phyloP scores from a whole-genome alignment of 2,888 invertebrate genomes.

The Drosophila peninsularis region DNA sequence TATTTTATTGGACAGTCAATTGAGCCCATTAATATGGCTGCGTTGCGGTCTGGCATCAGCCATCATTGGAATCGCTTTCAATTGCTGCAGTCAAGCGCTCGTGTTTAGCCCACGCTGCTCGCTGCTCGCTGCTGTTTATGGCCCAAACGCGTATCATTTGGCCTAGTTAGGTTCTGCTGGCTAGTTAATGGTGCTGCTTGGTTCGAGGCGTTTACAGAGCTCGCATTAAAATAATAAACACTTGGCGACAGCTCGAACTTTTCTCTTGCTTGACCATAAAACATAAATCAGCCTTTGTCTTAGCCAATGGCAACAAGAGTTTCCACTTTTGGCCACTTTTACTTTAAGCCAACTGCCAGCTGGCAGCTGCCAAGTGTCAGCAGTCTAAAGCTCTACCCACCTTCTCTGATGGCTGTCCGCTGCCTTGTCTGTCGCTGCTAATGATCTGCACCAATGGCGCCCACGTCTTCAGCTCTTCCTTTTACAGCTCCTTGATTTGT shows the following conservation, averaged over 20 bases:
- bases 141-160: constrained; percentile 38
- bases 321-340: constrained; percentile 18
- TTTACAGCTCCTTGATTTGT: constrained; percentile 8
- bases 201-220: constrained; percentile 37
- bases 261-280: constrained; percentile 49
- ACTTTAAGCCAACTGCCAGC: constrained; percentile 9
- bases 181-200: constrained; percentile 26
- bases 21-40: constrained; percentile 53
- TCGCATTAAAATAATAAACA: constrained; percentile 74
- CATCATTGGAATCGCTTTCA: constrained; percentile 26
- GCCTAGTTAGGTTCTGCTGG: constrained; percentile 47
- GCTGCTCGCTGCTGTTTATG: constrained; percentile 41
- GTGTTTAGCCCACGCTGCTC: constrained; percentile 32
- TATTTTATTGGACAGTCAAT: constrained; percentile 57
- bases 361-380: constrained; percentile 2
- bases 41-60: constrained; percentile 37
- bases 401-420: constrained; percentile 34
- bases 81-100: constrained; percentile 25
- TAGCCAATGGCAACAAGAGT: constrained; percentile 5
- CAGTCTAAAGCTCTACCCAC: constrained; percentile 31
- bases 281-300: constrained; percentile 65
- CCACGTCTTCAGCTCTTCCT: constrained; percentile 53
- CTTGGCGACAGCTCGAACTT: constrained; percentile 54
- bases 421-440: constrained; percentile 65
- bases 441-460: constrained; percentile 74